Conservation (phyloP, 2,888 invertebrate species). For the Linyphia triangularis region DNA sequence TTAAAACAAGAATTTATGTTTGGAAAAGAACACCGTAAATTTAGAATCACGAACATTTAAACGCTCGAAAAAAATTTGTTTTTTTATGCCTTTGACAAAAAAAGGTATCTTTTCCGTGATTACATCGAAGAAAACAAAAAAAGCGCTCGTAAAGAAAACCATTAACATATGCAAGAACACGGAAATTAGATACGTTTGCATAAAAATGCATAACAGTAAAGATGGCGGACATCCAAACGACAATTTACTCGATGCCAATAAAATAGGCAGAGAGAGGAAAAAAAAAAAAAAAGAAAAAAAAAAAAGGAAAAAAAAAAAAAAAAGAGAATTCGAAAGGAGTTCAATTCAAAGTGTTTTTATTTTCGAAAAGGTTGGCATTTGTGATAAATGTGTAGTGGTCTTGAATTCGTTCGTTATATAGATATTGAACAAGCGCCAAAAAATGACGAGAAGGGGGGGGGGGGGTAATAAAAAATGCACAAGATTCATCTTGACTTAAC, state of each 20-base stretch:
- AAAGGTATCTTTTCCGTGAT: not conserved
- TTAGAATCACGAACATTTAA: conserved; percentile 41
- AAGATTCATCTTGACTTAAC: conserved; percentile 52
- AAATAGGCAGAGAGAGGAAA: conserved; percentile 16
- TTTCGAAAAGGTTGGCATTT: conserved; percentile 10
- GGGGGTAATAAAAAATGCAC: conserved; percentile 10
- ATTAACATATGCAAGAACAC: conserved; percentile 60
- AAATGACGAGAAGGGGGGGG: not conserved
- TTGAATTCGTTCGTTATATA: conserved; percentile 41
- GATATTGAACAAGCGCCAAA: conserved; percentile 42
- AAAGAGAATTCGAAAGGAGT: conserved; percentile 22
- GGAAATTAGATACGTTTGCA: conserved; percentile 48
- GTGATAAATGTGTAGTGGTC: conserved; percentile 46
- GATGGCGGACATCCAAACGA: conserved; percentile 61
- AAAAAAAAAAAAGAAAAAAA: conserved; percentile 24
- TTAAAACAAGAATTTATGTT: conserved; percentile 30
- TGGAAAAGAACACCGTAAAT: conserved; percentile 15
- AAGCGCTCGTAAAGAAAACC: conserved; percentile 42
- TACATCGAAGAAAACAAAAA: not conserved
- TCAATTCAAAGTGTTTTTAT: conserved; percentile 46
- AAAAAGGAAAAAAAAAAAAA: conserved; percentile 14
- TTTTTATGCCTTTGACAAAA: not conserved
- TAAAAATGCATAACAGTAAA: conserved; percentile 57
- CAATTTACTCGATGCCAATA: conserved; percentile 57
- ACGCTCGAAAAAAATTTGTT: conserved; percentile 17